These are phyloP conservation scores for Drosophila birchii DNA, from an alignment of 2,888 invertebrate genomes.

Conservation along the genomic window DNA sequence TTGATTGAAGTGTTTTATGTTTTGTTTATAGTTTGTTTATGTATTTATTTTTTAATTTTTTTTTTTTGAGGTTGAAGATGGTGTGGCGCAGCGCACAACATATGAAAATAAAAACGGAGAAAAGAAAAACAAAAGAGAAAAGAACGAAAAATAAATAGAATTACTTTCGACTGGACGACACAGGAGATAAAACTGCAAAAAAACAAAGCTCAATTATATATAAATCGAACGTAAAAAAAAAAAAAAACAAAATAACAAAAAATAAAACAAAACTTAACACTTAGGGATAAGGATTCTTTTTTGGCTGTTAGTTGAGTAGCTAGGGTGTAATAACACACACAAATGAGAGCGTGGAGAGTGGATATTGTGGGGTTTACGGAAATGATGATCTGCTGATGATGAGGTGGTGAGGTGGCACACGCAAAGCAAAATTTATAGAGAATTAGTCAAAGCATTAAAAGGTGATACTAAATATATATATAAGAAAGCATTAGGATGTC, in stretches of 20 bases:
- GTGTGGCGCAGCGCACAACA: constrained; percentile 70
- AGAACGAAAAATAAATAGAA: constrained; percentile 77
- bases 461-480: constrained; percentile 12
- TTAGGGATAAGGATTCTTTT: constrained; percentile 60
- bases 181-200: constrained; percentile 54
- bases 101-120: constrained; percentile 79
- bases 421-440: constrained; percentile 24
- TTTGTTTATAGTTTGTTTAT: constrained; percentile 35
- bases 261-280: constrained; percentile 39
- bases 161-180: constrained; percentile 76
- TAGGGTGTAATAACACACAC: constrained; percentile 42
- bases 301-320: constrained; percentile 55
- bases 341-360: constrained; percentile 31
- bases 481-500: constrained; percentile 36
- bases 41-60: constrained; percentile 27
- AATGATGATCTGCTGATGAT: constrained; percentile 21
- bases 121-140: constrained; percentile 76
- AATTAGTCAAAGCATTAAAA: constrained; percentile 43
- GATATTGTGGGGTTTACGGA: constrained; percentile 7
- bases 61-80: constrained; percentile 39
- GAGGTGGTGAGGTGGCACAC: constrained; percentile 13
- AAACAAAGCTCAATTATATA: constrained; percentile 24
- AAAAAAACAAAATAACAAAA: constrained; percentile 30
- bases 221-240: not conserved
- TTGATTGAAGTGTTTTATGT: constrained; percentile 17